Percentiles rank a stretch among this genome's conserved stretches.
phyloP scores from a whole-genome alignment of 2,888 invertebrate genomes.

The Trachelus iudaicus region DNA sequence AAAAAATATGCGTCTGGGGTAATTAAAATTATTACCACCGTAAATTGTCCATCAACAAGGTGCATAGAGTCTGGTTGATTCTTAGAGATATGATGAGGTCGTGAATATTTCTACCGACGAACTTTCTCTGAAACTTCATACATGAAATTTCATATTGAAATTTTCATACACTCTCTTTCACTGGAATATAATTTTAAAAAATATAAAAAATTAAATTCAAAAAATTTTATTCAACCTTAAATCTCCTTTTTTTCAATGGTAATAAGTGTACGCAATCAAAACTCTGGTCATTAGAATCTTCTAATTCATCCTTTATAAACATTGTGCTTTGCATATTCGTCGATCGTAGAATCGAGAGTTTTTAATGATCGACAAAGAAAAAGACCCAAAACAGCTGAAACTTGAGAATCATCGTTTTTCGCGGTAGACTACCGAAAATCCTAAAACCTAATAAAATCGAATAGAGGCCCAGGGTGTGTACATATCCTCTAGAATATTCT shows the following conservation, averaged over 20 bases:
- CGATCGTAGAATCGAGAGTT: not conserved
- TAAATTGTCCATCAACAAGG: not conserved
- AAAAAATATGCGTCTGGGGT: not conserved
- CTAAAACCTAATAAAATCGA: constrained; percentile 65
- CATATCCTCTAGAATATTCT: constrained; percentile 55
- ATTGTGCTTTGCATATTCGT: not conserved
- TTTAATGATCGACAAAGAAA: not conserved
- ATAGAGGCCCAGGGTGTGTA: constrained; percentile 57
- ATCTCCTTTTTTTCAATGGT: not conserved
- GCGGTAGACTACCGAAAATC: constrained; percentile 37
- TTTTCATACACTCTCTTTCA: not conserved
- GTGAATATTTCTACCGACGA: constrained; percentile 1
- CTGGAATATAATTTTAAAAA: not conserved
- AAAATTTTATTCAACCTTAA: not conserved
- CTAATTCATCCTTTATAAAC: not conserved
- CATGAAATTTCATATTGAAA: too few relatives aligned
- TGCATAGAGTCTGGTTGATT: constrained; percentile 8
- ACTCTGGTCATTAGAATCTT: not conserved
- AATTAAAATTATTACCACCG: not conserved
- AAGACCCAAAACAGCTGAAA: not conserved
- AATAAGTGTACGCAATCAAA: not conserved
- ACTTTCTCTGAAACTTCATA: not conserved
- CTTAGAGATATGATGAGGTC: constrained; percentile 27
- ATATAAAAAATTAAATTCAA: not conserved
- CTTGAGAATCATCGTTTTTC: not conserved